A percentile compares a stretch with the other conserved stretches of the same genome.
These are phyloP conservation scores for Zaprionus lineosus DNA, from an alignment of 2,888 invertebrate genomes.

Conservation along the genomic window DNA sequence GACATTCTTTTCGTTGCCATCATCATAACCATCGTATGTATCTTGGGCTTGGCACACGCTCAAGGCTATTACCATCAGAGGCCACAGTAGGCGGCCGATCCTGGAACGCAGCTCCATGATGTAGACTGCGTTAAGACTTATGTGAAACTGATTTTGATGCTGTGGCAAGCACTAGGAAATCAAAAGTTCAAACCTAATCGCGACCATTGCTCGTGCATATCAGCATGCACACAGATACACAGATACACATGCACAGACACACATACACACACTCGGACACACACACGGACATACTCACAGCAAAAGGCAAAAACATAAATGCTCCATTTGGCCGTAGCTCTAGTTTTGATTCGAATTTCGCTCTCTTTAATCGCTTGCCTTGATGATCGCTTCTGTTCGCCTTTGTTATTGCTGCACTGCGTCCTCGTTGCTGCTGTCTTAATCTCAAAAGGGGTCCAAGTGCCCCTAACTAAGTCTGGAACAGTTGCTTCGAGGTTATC, in stretches of 20 bases:
- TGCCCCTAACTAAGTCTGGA: constrained; percentile 11
- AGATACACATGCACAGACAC: neutral
- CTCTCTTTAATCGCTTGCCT: constrained; percentile 44
- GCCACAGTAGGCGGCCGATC: constrained; percentile 17
- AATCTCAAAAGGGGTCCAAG: constrained; percentile 27
- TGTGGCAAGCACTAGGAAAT: constrained; percentile 38
- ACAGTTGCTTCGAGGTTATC: constrained; percentile 39
- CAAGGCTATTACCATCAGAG: constrained; percentile 31
- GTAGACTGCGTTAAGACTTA: constrained; percentile 37
- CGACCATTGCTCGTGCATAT: constrained; percentile 30
- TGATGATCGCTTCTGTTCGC: too few species aligned
- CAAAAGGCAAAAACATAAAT: neutral
- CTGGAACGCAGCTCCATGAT: constrained; percentile 51
- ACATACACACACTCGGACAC: constrained; percentile 11
- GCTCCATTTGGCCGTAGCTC: constrained; percentile 9
- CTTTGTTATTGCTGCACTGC: constrained; percentile 1
- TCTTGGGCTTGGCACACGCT: constrained; percentile 30
- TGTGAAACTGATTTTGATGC: constrained; percentile 55
- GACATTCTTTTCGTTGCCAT: constrained; percentile 24
- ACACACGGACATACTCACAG: constrained; percentile 12
- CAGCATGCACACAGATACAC: constrained; percentile 14
- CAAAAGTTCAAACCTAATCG: constrained; percentile 64
- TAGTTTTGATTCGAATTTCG: constrained; percentile 38
- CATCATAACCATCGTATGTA: constrained; percentile 15
- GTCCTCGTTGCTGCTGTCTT: neutral